Percentiles rank a stretch among this genome's conserved stretches.
Evolutionary conservation across 2,797 vertebrate genomes (phyloP).

Genomic region (Coccyzus lansbergi): DNA sequence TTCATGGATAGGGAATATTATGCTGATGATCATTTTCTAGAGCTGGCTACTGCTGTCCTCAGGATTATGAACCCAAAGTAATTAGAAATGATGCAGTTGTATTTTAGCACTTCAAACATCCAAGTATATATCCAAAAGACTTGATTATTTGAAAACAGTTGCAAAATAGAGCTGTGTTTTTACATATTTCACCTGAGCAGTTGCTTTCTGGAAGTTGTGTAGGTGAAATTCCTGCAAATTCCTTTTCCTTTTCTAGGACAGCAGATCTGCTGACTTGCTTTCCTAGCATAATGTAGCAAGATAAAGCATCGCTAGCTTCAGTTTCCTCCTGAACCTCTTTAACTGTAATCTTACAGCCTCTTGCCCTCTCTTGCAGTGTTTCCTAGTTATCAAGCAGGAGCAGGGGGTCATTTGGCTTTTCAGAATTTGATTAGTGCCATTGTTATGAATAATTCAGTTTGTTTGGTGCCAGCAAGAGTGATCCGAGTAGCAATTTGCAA

Average conservation of each 20-base stretch:
- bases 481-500: conserved; percentile 28
- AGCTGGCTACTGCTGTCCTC: neutral
- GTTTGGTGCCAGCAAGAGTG: conserved; percentile 23
- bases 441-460: conserved; percentile 34
- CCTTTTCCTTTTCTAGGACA: neutral
- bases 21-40: neutral
- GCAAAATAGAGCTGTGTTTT: neutral
- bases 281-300: neutral
- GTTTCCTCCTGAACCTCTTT: conserved; percentile 24
- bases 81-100: neutral
- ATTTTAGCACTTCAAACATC: neutral
- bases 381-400: conserved; percentile 18
- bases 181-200: neutral
- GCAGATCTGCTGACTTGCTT: neutral
- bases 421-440: conserved; percentile 12
- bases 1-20: neutral
- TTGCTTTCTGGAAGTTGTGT: neutral
- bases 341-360: conserved; percentile 29
- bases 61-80: neutral
- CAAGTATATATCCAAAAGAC: neutral
- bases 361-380: neutral
- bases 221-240: neutral
- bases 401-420: conserved; percentile 36
- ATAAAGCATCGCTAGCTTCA: neutral
- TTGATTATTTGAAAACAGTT: neutral